phyloP scores from a whole-genome alignment of 2,113 vertebrate genomes.

The Lamprologus callipterus region DNA sequence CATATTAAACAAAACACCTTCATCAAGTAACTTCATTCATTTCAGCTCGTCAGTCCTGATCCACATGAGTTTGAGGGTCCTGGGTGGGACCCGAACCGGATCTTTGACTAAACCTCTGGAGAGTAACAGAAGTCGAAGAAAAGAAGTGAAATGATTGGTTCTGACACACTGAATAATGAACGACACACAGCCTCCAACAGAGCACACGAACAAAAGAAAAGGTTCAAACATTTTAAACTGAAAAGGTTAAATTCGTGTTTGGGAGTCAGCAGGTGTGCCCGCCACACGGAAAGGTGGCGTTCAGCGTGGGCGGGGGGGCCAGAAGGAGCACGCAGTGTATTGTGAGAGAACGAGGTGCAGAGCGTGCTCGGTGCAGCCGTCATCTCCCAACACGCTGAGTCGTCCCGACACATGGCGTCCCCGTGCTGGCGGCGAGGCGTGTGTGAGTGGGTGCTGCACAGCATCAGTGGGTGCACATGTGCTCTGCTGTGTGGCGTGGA shows the following conservation, averaged over 20 bases:
- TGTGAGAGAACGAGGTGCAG: slow-evolving; percentile 4
- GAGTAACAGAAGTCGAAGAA: background rate
- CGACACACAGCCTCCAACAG: background rate
- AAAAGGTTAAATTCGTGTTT: background rate
- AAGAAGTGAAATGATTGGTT: background rate
- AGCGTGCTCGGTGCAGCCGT: background rate
- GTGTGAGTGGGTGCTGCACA: background rate
- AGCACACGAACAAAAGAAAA: background rate
- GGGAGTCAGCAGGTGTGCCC: background rate
- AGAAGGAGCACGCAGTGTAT: background rate
- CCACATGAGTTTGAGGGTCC: background rate
- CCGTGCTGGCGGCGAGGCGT: background rate
- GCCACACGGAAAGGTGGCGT: background rate
- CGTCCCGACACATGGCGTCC: background rate
- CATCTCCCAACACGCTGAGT: background rate
- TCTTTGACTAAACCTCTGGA: background rate
- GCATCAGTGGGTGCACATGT: background rate
- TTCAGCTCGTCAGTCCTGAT: background rate
- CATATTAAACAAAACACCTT: background rate
- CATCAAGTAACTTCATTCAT: background rate
- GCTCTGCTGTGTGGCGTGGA: background rate
- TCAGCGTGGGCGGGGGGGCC: background rate
- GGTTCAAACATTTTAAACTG: background rate
- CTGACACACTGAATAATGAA: background rate
- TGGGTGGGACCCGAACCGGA: background rate